phyloP scores from a whole-genome alignment of 2,113 vertebrate genomes.

The Cnemophilus loriae region DNA sequence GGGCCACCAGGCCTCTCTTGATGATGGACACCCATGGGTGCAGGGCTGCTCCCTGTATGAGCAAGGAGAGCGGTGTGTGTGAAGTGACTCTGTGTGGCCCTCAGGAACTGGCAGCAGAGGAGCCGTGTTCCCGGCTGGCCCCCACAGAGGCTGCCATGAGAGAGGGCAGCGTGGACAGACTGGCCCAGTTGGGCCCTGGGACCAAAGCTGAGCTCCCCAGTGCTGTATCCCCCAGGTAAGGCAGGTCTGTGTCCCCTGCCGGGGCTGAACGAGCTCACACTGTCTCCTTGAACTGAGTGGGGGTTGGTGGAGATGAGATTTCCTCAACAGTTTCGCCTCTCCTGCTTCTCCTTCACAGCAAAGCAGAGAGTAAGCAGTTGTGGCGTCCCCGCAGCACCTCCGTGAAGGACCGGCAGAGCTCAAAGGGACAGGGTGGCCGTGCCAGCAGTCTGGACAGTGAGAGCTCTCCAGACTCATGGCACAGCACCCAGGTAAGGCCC shows the following conservation, averaged over 20 bases:
- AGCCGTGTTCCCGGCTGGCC: not conserved
- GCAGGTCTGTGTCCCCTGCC: accelerated
- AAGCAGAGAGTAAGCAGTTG: conserved; percentile 86
- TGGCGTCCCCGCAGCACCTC: conserved; percentile 95
- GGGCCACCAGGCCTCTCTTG: not conserved
- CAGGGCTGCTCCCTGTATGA: not conserved
- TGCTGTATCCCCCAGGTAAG: conserved; percentile 60
- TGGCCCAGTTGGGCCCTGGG: conserved; percentile 29
- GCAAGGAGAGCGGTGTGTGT: not conserved
- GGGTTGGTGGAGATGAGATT: not conserved
- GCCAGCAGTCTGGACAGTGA: conserved; percentile 95
- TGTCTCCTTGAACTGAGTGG: not conserved
- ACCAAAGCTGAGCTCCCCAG: conserved; percentile 42
- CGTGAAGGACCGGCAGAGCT: conserved; percentile 91
- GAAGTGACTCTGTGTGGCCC: not conserved
- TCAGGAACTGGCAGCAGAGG: conserved; percentile 45
- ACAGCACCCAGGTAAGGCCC: conserved; percentile 84
- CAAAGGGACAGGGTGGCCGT: conserved; percentile 85
- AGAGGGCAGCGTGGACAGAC: conserved; percentile 44
- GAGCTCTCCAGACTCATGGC: conserved; percentile 87
- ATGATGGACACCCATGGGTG: not conserved
- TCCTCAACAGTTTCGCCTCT: not conserved
- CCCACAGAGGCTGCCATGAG: not conserved
- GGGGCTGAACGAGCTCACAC: accelerated
- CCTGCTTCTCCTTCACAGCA: conserved; percentile 30